Conservation (phyloP, 2,888 invertebrate species). For the Aphodius granarius region DNA sequence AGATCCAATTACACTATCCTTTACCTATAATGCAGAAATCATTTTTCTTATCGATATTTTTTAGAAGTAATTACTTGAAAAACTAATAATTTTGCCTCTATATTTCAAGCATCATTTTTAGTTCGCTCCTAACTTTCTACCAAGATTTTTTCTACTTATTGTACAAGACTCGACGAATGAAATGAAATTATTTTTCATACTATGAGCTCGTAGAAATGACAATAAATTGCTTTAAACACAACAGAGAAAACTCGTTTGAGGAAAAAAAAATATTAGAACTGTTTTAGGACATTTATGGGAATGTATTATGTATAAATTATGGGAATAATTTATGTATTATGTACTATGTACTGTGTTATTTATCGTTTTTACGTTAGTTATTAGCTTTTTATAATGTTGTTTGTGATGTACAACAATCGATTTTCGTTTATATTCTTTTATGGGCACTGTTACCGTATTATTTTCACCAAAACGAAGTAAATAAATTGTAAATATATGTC, state of each 20-base stretch:
- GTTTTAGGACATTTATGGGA: neutral
- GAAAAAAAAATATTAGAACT: neutral
- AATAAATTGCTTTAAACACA: conserved; percentile 51
- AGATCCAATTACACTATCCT: neutral
- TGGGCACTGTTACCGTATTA: neutral
- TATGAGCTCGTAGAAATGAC: conserved; percentile 52
- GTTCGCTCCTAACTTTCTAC: neutral
- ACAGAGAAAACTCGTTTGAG: neutral
- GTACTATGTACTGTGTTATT: neutral
- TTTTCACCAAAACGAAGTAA: neutral
- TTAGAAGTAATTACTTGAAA: neutral
- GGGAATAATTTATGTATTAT: neutral
- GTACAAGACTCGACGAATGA: neutral
- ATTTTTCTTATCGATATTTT: neutral
- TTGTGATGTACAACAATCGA: neutral
- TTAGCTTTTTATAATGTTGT: neutral
- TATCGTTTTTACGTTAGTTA: neutral
- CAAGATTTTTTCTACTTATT: neutral
- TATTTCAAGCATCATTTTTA: neutral
- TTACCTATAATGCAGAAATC: neutral
- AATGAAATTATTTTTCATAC: conserved; percentile 34
- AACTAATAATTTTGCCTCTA: neutral
- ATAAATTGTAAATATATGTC: conserved; percentile 31
- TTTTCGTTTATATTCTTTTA: conserved; percentile 1
- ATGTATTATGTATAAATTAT: neutral